Percentiles rank a stretch among this genome's conserved stretches.
phyloP scores from a whole-genome alignment of 2,797 vertebrate genomes.

The Adelosebastes latens region DNA sequence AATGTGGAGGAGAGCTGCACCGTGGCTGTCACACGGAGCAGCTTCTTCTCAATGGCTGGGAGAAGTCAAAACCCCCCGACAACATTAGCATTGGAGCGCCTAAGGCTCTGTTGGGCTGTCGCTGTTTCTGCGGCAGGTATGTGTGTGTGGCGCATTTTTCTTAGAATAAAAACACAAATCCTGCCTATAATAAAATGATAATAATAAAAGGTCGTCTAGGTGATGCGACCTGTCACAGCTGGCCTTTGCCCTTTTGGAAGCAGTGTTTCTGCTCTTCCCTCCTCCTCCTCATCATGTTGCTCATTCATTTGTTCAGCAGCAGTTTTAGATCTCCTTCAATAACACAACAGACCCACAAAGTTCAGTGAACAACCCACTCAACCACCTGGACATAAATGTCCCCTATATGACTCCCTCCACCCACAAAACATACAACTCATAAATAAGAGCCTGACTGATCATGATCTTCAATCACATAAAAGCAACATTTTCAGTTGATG shows the following conservation, averaged over 20 bases:
- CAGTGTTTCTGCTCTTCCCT: constrained; percentile 4
- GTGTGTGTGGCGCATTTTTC: constrained; percentile 70
- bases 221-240: constrained; percentile 18
- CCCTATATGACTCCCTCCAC: constrained; percentile 24
- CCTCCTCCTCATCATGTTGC: constrained; percentile 2
- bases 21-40: constrained; percentile 75
- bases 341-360: constrained; percentile 12
- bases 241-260: constrained; percentile 60
- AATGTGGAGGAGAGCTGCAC: neutral
- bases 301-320: constrained; percentile 47
- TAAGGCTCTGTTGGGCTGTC: constrained; percentile 79
- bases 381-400: constrained; percentile 40
- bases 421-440: constrained; percentile 1
- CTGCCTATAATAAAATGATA: neutral
- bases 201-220: neutral
- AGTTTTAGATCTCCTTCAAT: constrained; percentile 19
- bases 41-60: constrained; percentile 79
- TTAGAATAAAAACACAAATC: constrained; percentile 50
- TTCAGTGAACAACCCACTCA: constrained; percentile 30
- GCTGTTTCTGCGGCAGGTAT: constrained; percentile 78
- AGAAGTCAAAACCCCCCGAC: constrained; percentile 83
- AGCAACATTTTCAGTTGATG: neutral
- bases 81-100: constrained; percentile 81
- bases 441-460: constrained; percentile 9
- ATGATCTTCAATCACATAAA: constrained; percentile 12